Base-by-base conservation (phyloP, 2,888 invertebrate species). In the Rhodophaea formosa region DNA sequence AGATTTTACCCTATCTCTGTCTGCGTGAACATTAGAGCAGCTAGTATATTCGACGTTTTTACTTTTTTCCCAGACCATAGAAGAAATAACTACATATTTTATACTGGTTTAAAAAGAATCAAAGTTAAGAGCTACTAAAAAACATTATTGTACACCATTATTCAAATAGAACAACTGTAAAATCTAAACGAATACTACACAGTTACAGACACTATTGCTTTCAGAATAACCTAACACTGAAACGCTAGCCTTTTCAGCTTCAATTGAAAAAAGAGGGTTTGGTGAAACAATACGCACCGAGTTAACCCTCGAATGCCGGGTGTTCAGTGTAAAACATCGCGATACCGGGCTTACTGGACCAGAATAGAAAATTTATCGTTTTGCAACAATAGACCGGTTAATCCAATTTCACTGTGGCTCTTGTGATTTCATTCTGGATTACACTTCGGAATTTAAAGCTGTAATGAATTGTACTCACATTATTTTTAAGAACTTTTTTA, bases 341-440 rank as follows among this genome's bases (percentile, higher is more conserved):
- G 68, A 79, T 78, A 75, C 73, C 64, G 65, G 68, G 71, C 79
- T 77, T 79, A 82, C 70, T 66, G 67, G 75, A 71, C 67, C 71
- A 74, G 80, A 81, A 79, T 79, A 75, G 83, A 73, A 80, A 85
- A 88, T 86, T 86, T 88, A 88, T 87, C 75, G 84, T 75, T 75
- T 71, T 67, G 72, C 74, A 79, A 88, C 86, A 88, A 87, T 85
- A 71, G 73, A 67, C 68, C 71, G 74, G 64, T 79, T 86, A 84
- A 87, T 85, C 83, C 80, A 75, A 80, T 81, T 74, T 70, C 67
- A 65, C 70, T 69, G 71, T 56, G 71, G 72, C 74, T 75, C 69
- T 69, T 69, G 74, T 75, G 82, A 84, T 86, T 86, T 80, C 75
- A 79, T 79, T 83, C 70, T 68, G 72, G 71, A 72, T 73, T 71